Evolutionary conservation across 2,797 vertebrate genomes (phyloP).

Genomic region (Muscicapa striata): DNA sequence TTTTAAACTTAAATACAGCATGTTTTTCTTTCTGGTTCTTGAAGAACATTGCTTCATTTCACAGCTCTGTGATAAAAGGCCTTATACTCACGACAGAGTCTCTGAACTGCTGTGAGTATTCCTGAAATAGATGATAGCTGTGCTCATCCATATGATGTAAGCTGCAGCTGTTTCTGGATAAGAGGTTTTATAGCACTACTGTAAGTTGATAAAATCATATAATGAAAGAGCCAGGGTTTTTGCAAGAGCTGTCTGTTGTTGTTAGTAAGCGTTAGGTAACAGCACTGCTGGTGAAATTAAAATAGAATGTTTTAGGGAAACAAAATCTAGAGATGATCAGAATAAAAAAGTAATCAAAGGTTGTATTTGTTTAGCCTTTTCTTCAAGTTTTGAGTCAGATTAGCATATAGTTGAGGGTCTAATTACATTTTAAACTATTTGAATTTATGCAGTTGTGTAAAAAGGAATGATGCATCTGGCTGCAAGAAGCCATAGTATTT

Average conservation of each 20-base stretch:
- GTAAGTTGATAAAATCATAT: not conserved
- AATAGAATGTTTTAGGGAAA: not conserved
- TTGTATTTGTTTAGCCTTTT: not conserved
- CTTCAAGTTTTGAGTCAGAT: not conserved
- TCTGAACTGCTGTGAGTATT: not conserved
- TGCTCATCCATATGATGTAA: not conserved
- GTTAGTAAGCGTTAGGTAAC: not conserved
- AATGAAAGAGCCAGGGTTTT: not conserved
- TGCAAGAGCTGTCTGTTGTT: not conserved
- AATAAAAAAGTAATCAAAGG: not conserved
- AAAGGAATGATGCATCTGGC: not conserved
- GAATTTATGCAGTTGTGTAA: not conserved
- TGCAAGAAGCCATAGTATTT: not conserved
- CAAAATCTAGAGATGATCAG: not conserved
- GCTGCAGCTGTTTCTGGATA: not conserved
- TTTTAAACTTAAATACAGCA: not conserved
- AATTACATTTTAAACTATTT: not conserved
- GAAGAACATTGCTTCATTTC: not conserved
- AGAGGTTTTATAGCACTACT: not conserved
- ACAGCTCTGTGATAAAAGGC: not conserved
- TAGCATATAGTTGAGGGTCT: not conserved
- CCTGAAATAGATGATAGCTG: not conserved
- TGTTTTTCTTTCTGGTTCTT: not conserved
- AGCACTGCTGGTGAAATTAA: not conserved
- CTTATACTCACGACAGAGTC: not conserved